These are phyloP conservation scores for Dufourea novaeangliae DNA, from an alignment of 1,140 invertebrate species.

Conservation along the genomic window DNA sequence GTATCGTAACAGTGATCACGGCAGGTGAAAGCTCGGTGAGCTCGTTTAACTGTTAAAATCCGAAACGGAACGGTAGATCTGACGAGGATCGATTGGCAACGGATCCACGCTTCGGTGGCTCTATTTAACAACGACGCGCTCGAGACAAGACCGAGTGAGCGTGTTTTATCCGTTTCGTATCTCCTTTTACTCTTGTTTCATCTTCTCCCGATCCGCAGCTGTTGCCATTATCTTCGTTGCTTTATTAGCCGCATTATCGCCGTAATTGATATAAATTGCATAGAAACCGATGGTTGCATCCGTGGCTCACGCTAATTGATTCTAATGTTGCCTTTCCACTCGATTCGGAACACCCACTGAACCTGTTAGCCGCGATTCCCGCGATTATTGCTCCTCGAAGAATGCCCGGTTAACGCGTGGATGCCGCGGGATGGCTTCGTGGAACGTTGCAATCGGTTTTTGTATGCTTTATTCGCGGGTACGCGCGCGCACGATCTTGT, in stretches of 20 bases:
- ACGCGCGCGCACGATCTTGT: not conserved
- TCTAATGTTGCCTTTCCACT: not conserved
- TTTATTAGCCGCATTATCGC: constrained; percentile 7
- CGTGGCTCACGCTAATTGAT: not conserved
- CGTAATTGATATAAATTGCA: constrained; percentile 33
- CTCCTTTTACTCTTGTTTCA: not conserved
- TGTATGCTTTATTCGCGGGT: not conserved
- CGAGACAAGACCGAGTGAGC: not conserved
- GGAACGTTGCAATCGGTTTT: no score
- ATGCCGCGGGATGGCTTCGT: not conserved
- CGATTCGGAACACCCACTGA: constrained; percentile 1
- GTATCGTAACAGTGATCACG: not conserved
- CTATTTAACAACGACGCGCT: constrained; percentile 31
- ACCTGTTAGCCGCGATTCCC: not conserved
- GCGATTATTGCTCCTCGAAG: not conserved
- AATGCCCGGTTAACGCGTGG: not conserved
- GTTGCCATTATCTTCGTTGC: not conserved
- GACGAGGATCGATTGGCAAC: constrained; percentile 40
- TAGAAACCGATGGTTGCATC: not conserved
- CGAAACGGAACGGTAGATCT: not conserved
- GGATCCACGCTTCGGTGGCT: constrained; percentile 36
- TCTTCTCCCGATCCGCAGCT: not conserved
- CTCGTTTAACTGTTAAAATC: not conserved
- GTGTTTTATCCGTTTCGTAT: not conserved
- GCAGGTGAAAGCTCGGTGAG: not conserved